Evolutionary conservation across 1,140 invertebrate genomes (phyloP), one percentile per base, ranked within the genome.

Genomic region (Eubasilissa regina): DNA sequence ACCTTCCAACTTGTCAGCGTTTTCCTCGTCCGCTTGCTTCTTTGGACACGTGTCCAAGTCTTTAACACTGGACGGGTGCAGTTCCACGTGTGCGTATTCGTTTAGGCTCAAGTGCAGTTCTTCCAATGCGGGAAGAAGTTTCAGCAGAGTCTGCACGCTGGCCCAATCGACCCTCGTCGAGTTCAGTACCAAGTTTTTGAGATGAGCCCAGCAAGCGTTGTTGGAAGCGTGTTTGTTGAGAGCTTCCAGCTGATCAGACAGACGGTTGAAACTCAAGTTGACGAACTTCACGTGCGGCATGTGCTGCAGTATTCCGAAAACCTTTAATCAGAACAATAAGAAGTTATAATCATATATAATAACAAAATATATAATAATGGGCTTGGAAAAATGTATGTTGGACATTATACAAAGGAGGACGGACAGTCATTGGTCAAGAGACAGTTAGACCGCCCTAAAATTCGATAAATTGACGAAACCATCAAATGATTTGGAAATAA

Each of bases 71-170:
- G 44, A 35, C 17, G 66, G 66, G 55, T 84, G 85, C 6, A 90
- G 80, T n/a, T 94, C 91, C 1, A 98, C 93, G 77, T 92, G 91
- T 13, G 90, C 91, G 86, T 96, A 97, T 83, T 96, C 94, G 86
- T 97, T 97, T 12, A 97, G 89, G 82, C 96, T 97, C 78, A 98
- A 87, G 87, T 98, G 97, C 35, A 98, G 89, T 87, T 98, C 97
- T 89, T 96, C 94, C 13, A 98, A 87, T 85, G 93, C 93, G 83
- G 91, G 95, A 77, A 95, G 90, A 85, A 92, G 91, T 82, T 93
- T 91, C 4, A 98, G 89, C 60, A 98, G 88, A 13, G 92, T 91
- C 78, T 93, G 91, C n/a, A 98, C 92, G 81, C 93, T 94, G 19
- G 92, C 89, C 96, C 96, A 98, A 55, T 94, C 92, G 8, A 97